Base-by-base conservation (phyloP, 2,888 invertebrate genomes). In the Kryphioiulus occultus region DNA sequence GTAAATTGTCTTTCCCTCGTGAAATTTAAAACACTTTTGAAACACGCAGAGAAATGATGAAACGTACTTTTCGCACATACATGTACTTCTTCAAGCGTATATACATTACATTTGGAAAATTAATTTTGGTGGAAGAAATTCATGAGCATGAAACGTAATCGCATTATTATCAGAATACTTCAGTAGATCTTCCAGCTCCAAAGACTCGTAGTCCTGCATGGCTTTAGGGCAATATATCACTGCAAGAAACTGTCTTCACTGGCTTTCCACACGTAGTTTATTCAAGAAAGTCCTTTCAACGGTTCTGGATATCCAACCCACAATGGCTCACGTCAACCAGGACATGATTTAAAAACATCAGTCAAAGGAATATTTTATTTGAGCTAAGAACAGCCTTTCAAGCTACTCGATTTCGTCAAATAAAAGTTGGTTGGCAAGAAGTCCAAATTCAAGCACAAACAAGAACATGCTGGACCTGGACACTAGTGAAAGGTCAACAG, bases 321-420 rank as follows among this genome's bases (percentile, higher is more conserved):
- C 68, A 68, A 68, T 68, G 26, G 68, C 68, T 68, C 68, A 26
- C 26, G 68, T 68, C 68, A 68, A 68, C 68, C 19, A 68, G 68
- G 26, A 68, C 68, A 26, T 68, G 9, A 68, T 26, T 22, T 68
- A 68, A 68, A n/a, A 68, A 68, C 26, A 68, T 68, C 68, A 68
- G 68, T 68, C 68, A 68, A 68, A 26, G 26, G 68, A 68, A 68
- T 59, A 59, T 59, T 47, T 47, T n/a, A n/a, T 68, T 68, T 68
- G 22, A 19, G 68, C 26, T 3, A 68, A 26, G 26, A 7, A 68
- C 26, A 2, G 68, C 26, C 22, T 68, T 68, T 68, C 26, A 26
- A 9, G 26, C 26, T 68, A 9, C 26, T 68, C 68, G 68, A 19
- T 68, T 68, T 22, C 68, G 7, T 26, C n/a, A n/a, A 53, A 53